Percentiles rank a stretch among this genome's conserved stretches.
These are phyloP conservation scores for Hippocampus comes DNA, from an alignment of 2,113 vertebrate species.

Conservation along the genomic window DNA sequence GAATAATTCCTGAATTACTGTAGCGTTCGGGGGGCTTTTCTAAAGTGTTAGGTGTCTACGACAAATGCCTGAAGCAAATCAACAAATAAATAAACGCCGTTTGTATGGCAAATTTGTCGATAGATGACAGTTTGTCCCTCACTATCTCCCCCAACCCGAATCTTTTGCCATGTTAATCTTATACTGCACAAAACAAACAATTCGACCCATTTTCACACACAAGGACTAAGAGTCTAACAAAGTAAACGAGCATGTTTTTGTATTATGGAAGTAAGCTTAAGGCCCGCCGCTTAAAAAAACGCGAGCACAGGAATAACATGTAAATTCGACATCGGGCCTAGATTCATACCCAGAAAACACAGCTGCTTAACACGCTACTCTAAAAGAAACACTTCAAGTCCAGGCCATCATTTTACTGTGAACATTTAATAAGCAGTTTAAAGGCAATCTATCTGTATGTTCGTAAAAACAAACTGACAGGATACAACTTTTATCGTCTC, in stretches of 20 bases:
- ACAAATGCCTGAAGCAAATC: neutral
- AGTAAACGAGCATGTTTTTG: too few species aligned
- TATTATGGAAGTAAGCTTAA: too few species aligned
- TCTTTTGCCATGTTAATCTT: too few species aligned
- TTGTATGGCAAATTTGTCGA: too few species aligned
- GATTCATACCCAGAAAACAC: neutral
- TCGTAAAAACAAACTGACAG: neutral
- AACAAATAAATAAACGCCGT: too few species aligned
- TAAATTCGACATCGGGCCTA: too few species aligned
- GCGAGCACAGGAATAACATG: too few species aligned
- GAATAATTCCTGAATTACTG: neutral
- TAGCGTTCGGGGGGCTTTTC: neutral
- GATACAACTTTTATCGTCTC: neutral
- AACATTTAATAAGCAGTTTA: neutral
- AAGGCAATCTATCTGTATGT: neutral
- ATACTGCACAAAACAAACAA: neutral
- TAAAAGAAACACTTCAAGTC: neutral
- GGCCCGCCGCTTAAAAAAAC: too few species aligned
- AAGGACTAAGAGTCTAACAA: neutral
- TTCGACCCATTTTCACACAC: too few species aligned
- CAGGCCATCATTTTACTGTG: neutral
- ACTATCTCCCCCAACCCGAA: too few species aligned
- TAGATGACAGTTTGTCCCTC: too few species aligned
- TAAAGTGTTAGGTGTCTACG: neutral
- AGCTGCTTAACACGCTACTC: too few species aligned